These are phyloP conservation scores for Himantopus leucocephalus DNA, from an alignment of 2,113 vertebrate species.

Conservation along the genomic window DNA sequence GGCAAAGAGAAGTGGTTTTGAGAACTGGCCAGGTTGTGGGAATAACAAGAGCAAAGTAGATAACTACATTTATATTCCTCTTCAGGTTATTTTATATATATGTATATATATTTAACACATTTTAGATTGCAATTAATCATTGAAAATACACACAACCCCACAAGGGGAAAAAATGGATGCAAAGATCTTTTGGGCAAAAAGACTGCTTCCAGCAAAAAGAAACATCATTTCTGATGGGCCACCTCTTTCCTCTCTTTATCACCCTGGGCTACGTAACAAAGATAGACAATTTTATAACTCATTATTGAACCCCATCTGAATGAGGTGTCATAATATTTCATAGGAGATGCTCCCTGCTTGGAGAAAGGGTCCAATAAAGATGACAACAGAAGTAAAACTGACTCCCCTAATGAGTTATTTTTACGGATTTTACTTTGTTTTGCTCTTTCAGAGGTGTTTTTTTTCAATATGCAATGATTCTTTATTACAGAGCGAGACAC, in stretches of 20 bases:
- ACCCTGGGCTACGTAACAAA: background rate
- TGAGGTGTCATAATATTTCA: background rate
- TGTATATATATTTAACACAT: background rate
- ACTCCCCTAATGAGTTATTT: background rate
- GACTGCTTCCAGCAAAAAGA: background rate
- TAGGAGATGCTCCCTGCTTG: background rate
- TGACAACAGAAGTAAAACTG: background rate
- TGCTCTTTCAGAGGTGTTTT: background rate
- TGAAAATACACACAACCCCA: background rate
- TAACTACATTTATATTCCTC: background rate
- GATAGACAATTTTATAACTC: background rate
- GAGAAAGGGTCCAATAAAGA: background rate
- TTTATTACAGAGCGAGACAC: background rate
- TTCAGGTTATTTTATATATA: background rate
- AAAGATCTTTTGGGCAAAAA: background rate
- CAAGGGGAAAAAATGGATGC: accelerated
- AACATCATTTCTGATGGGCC: background rate
- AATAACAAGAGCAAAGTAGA: background rate
- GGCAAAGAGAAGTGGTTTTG: background rate
- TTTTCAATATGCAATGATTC: background rate
- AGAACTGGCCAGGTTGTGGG: background rate
- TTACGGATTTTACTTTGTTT: background rate
- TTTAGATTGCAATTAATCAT: background rate
- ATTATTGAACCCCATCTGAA: background rate
- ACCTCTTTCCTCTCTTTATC: background rate